Evolutionary conservation across 2,888 invertebrate genomes (phyloP).

Genomic region (Drosophila conformis): DNA sequence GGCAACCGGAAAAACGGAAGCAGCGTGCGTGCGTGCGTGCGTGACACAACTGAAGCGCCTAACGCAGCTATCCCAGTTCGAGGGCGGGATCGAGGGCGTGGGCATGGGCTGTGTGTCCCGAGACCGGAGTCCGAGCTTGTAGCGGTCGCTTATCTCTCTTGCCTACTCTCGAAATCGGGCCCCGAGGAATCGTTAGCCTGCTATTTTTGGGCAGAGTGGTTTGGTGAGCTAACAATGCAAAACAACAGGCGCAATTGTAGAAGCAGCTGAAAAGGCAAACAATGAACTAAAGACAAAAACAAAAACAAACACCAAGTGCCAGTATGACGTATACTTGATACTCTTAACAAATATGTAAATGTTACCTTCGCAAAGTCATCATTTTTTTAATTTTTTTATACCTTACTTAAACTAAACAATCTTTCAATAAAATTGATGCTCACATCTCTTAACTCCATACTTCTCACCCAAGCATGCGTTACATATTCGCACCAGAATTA

Average conservation of each 20-base stretch:
- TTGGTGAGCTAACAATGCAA: constrained; percentile 70
- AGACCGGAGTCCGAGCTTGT: constrained; percentile 17
- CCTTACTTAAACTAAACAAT: neutral
- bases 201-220: constrained; percentile 69
- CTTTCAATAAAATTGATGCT: neutral
- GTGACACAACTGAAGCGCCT: constrained; percentile 81
- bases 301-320: neutral
- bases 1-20: constrained; percentile 82
- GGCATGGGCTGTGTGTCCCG: neutral
- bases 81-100: neutral
- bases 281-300: constrained; percentile 58
- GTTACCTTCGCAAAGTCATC: neutral
- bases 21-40: constrained; percentile 83
- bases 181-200: constrained; percentile 78
- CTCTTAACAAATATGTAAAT: neutral
- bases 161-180: constrained; percentile 54
- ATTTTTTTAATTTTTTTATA: no score
- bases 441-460: no score
- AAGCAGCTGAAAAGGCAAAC: constrained; percentile 62
- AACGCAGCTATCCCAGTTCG: constrained; percentile 39
- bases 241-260: constrained; percentile 38
- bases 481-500: neutral
- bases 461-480: neutral
- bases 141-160: constrained; percentile 60
- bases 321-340: constrained; percentile 10